These are phyloP conservation scores for Pedicia rivosa DNA, from an alignment of 2,888 invertebrate species.

Conservation along the genomic window DNA sequence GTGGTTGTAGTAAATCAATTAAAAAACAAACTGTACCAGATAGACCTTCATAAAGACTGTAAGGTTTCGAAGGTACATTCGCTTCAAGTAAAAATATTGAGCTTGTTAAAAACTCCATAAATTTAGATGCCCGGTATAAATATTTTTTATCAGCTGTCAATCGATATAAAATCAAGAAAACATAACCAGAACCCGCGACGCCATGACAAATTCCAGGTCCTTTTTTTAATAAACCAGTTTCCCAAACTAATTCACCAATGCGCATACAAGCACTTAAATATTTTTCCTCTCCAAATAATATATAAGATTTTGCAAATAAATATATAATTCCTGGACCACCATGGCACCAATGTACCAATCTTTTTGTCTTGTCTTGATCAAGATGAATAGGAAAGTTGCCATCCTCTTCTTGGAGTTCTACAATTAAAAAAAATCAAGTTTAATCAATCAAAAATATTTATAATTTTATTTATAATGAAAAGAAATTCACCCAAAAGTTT, in stretches of 20 bases:
- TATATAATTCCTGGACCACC: constrained; percentile 74
- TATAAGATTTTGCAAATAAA: constrained; percentile 64
- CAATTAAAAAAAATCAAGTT: constrained; percentile 15
- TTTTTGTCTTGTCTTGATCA: constrained; percentile 44
- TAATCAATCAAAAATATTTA: constrained; percentile 4
- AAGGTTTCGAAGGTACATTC: constrained; percentile 63
- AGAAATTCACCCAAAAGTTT: constrained; percentile 34
- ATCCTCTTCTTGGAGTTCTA: constrained; percentile 42
- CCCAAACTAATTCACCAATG: constrained; percentile 67
- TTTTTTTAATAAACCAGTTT: constrained; percentile 64
- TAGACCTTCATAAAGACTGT: constrained; percentile 71
- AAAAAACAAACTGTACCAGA: constrained; percentile 77
- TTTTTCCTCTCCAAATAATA: constrained; percentile 53
- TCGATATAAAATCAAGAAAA: constrained; percentile 57
- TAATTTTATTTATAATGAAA: constrained; percentile 7
- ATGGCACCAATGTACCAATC: constrained; percentile 82
- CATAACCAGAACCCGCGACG: constrained; percentile 67
- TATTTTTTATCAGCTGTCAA: constrained; percentile 55
- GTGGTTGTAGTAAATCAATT: constrained; percentile 55
- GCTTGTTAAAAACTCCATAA: constrained; percentile 56
- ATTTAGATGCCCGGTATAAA: constrained; percentile 55
- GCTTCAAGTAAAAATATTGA: constrained; percentile 49
- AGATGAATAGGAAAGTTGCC: constrained; percentile 65
- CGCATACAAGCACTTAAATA: constrained; percentile 50
- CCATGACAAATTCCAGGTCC: constrained; percentile 88